Base-by-base conservation (phyloP, 2,113 vertebrate species). In the Labrus mixtus region DNA sequence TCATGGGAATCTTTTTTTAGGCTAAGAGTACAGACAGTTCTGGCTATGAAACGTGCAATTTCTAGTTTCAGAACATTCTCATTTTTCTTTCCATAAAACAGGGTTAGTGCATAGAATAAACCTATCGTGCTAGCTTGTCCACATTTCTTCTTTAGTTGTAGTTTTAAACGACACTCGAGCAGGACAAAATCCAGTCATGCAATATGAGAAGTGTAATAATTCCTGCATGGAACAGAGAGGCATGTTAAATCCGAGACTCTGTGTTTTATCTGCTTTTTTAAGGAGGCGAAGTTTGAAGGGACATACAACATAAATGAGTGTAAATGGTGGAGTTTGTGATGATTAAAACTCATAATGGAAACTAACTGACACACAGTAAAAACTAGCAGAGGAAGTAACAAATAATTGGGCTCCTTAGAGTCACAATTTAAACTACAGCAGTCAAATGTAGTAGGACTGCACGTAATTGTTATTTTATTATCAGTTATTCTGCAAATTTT, bases 1-100 rank as follows among this genome's bases (percentile, higher is more conserved):
- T 53, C 59, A 17, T 1, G 45, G 50, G 59, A 68, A 70, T 81
- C 23, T 65, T 67, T 67, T 61, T 60, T 59, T 64, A 23, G 66
- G 39, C 61, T 50, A 50, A 45, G 36, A 79, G 51, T 36, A 70
- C 45, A 46, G 20, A 48, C 33, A 25, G 11, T 23, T 62, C 29
- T 71, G 64, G 48, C 7, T 15, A 11, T 65, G 48, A 56, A 73
- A 66, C 58, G 56, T 12, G 13, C 20, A 68, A 23, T 16, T 45
- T 45, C 6, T 50, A 15, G 57, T 41, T 70, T 20, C 19, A 56
- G 7, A 48, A 48, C 59, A 17, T 45, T 33, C 15, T 23, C 36
- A 39, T 45, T 64, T 9, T 20, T 0, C 22, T 54, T 58, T 46
- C 58, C 15, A 16, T 36, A 16, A 56, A 39, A 12, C 43, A 15